Evolutionary conservation across 2,113 vertebrate genomes (phyloP), one percentile per base, ranked within the genome.

Genomic region (Opisthocomus hoazin): DNA sequence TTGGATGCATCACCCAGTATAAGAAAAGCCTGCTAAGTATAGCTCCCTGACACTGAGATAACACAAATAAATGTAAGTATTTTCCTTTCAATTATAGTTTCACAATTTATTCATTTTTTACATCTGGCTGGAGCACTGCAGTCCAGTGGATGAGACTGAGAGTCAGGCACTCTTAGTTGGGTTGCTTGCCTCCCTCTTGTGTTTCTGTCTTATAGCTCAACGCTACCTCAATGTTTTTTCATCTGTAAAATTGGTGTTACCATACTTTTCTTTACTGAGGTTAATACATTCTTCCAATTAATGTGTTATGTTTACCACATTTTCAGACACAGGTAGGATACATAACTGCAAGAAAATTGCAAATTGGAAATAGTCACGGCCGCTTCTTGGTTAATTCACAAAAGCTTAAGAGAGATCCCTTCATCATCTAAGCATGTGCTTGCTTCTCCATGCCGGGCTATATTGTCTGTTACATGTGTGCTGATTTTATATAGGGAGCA

Each of bases 401-500:
- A 77, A 95, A 92, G 60, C 66, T 85, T 91, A 69, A 76, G 74
- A 87, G 39, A 85, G 6, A 70, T 61, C 58, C 80, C 66, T 95
- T 93, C 69, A 92, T 85, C 96, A 91, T 91, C 81, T 78, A 93
- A 86, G 60, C 66, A 70, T 69, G 76, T 51, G 46, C 63, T 87
- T 82, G 65, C 73, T 95, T 96, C 89, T 74, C 70, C 23, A 24
- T 17, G 10, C 45, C 80, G 63, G 45, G 56, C 71, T 64, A 91
- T 68, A 89, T 37, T 74, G 54, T 60, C 56, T 73, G n/a, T 85
- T 87, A 87, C 51, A 61, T 0, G 0, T 85, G 51, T 80, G 82
- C 84, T 89, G 90, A 93, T 96, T 97, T 94, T 80, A 89, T 96
- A 91, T 21, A 86, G 41, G 46, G 83, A 87, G 36, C 10, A 5